A percentile compares a stretch with the other conserved stretches of the same genome.
Conservation (phyloP, 2,888 invertebrate species). For the Athetis lepigone region DNA sequence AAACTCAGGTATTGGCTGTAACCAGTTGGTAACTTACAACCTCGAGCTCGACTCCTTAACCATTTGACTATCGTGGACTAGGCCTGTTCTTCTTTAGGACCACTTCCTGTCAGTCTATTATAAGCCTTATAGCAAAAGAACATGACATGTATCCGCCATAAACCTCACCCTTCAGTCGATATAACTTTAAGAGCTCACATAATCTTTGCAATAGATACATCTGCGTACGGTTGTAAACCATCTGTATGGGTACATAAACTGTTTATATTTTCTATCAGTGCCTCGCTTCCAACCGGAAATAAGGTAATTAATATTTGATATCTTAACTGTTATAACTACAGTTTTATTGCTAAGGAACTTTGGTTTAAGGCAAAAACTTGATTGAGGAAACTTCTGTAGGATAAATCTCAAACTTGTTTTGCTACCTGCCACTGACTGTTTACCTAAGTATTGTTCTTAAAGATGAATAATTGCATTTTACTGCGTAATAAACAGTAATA, state of each 20-base stretch:
- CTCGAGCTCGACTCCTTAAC: no score
- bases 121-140: background rate
- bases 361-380: background rate
- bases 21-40: no score
- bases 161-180: slow-evolving; percentile 2
- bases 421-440: background rate
- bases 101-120: no score
- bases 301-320: slow-evolving; percentile 41
- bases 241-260: slow-evolving; percentile 34
- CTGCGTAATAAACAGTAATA: slow-evolving; percentile 12
- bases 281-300: slow-evolving; percentile 42
- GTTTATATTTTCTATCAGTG: slow-evolving; percentile 32
- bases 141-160: background rate
- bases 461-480: slow-evolving; percentile 27
- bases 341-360: slow-evolving; percentile 18
- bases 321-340: slow-evolving; percentile 21
- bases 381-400: slow-evolving; percentile 31
- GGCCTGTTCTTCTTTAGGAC: no score
- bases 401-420: slow-evolving; percentile 4
- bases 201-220: slow-evolving; percentile 23
- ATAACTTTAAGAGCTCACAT: slow-evolving; percentile 14
- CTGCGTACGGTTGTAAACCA: slow-evolving; percentile 35
- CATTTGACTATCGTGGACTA: no score
- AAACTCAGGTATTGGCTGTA: no score
- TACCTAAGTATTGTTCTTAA: background rate